phyloP scores from a whole-genome alignment of 2,888 invertebrate genomes.

The Pyrochroa serraticornis region DNA sequence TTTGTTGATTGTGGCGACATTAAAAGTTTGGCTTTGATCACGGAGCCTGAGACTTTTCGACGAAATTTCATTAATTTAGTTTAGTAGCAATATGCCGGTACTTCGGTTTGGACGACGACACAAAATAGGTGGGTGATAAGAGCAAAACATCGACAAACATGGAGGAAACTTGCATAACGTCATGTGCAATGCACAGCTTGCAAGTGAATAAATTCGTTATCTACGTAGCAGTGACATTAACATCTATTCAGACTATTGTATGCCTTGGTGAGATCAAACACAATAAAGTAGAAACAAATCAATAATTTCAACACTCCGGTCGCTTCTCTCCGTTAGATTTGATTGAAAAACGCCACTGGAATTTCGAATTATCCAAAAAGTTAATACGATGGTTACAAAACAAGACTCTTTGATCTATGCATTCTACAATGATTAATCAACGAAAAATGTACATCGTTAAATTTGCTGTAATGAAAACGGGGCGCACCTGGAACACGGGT shows the following conservation, averaged over 20 bases:
- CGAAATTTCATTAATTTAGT: too few relatives aligned
- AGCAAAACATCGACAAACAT: slow-evolving; percentile 30
- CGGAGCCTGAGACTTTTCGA: too few relatives aligned
- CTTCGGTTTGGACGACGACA: not conserved
- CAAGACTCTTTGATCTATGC: too few relatives aligned
- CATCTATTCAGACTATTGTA: slow-evolving; percentile 22
- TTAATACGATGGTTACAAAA: too few relatives aligned
- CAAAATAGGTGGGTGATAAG: slow-evolving; percentile 20
- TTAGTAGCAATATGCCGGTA: too few relatives aligned
- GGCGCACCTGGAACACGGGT: slow-evolving; percentile 66
- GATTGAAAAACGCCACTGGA: not conserved
- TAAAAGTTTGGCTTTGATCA: too few relatives aligned
- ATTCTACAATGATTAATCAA: too few relatives aligned
- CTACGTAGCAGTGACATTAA: slow-evolving; percentile 26
- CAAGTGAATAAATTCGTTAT: slow-evolving; percentile 26
- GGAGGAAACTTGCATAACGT: slow-evolving; percentile 33
- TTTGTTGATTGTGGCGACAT: too few relatives aligned
- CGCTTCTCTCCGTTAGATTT: not conserved
- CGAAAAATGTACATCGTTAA: too few relatives aligned
- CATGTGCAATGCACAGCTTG: slow-evolving; percentile 67
- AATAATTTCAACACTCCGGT: not conserved
- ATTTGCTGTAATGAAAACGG: slow-evolving; percentile 2
- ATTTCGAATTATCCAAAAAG: too few relatives aligned
- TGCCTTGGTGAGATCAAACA: slow-evolving; percentile 20
- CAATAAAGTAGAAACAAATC: slow-evolving; percentile 12